A percentile compares a stretch with the other conserved stretches of the same genome.
Evolutionary conservation across 1,140 invertebrate genomes (phyloP).

Genomic region (Hypsibius dujardini): DNA sequence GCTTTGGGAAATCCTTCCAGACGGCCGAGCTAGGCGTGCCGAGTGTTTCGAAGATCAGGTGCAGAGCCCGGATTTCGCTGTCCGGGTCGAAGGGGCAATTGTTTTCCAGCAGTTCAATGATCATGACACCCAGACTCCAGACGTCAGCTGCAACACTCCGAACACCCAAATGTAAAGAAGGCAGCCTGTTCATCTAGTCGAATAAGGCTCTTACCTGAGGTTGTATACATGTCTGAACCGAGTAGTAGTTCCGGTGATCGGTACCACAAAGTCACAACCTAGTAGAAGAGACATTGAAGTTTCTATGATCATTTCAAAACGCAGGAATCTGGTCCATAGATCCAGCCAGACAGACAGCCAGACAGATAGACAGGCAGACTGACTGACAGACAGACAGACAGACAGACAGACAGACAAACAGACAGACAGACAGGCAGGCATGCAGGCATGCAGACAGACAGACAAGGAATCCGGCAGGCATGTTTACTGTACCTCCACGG

Average conservation of each 20-base stretch:
- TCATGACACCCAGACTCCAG: slow-evolving; percentile 8
- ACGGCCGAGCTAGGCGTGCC: not conserved
- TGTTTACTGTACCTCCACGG: not conserved
- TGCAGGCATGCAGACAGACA: no score
- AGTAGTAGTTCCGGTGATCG: slow-evolving; percentile 7
- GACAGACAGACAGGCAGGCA: no score
- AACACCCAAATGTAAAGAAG: no score
- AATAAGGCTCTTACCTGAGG: not conserved
- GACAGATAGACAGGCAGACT: no score
- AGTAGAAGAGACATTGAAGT: not conserved
- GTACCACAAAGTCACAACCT: slow-evolving; percentile 15
- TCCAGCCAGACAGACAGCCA: no score
- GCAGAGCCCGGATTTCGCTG: slow-evolving; percentile 9
- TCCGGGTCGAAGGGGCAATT: not conserved
- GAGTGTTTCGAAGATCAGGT: slow-evolving; percentile 3
- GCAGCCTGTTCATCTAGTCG: not conserved
- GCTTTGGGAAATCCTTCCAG: not conserved
- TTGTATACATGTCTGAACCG: not conserved
- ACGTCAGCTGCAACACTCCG: slow-evolving; percentile 12
- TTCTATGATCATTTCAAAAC: not conserved
- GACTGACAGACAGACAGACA: not conserved
- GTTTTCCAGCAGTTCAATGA: slow-evolving; percentile 6
- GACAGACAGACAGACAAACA: not conserved
- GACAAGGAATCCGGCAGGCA: no score
- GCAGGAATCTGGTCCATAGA: not conserved